Conservation (phyloP, 1,140 invertebrate species). For the Hestina assimilis region DNA sequence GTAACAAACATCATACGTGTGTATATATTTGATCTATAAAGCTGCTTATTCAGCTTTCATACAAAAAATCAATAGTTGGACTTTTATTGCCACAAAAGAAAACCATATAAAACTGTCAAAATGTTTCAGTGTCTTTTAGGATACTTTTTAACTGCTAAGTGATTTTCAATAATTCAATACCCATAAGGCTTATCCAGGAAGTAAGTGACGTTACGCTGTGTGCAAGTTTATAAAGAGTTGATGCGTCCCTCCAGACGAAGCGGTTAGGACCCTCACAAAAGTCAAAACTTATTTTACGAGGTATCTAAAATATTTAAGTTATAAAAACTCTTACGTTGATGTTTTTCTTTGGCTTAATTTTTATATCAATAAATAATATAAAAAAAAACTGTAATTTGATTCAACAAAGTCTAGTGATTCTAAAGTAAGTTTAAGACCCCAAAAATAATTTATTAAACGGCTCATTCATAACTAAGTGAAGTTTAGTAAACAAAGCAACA, state of each 20-base stretch:
- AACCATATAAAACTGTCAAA: background rate
- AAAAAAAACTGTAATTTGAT: no score
- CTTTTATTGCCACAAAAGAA: no score
- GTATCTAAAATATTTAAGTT: background rate
- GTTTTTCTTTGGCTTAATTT: no score
- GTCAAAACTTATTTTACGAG: constrained; percentile 13
- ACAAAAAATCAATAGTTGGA: no score
- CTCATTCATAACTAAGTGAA: background rate
- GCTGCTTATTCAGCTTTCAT: no score
- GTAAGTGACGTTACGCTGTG: constrained; percentile 1
- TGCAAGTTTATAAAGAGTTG: constrained; percentile 19
- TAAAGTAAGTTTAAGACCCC: background rate
- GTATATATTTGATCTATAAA: no score
- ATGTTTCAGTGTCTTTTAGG: background rate
- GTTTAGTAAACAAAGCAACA: background rate
- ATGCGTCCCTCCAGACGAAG: constrained; percentile 7
- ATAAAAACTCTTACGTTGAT: no score
- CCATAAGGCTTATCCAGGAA: constrained; percentile 12
- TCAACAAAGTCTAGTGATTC: no score
- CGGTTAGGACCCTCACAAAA: constrained; percentile 10
- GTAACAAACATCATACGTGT: no score
- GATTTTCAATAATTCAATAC: constrained; percentile 17
- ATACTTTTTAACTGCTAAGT: constrained; percentile 4
- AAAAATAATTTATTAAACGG: background rate
- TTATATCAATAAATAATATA: no score